Percentiles rank a stretch among this genome's conserved stretches.
These are phyloP conservation scores for Cinclus mexicanus DNA, from an alignment of 2,113 vertebrate species.

Conservation along the genomic window DNA sequence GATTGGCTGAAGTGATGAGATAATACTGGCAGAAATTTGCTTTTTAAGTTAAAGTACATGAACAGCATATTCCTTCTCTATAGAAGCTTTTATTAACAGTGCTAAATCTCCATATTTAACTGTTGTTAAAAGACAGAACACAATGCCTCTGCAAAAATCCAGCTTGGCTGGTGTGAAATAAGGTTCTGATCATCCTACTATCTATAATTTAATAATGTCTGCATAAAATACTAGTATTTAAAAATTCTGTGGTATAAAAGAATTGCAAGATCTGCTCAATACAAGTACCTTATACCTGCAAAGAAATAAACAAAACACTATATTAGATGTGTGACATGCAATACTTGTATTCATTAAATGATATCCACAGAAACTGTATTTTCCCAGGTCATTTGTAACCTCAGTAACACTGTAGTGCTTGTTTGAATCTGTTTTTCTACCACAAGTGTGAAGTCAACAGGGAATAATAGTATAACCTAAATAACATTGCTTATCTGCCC, in stretches of 20 bases:
- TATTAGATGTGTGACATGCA: neutral
- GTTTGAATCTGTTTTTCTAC: slow-evolving; percentile 55
- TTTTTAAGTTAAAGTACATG: slow-evolving; percentile 28
- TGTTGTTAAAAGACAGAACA: slow-evolving; percentile 13
- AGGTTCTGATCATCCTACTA: slow-evolving; percentile 1
- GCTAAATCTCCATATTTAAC: neutral
- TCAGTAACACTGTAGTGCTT: slow-evolving; percentile 41
- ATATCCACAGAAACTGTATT: slow-evolving; percentile 64
- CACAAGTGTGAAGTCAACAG: slow-evolving; percentile 53
- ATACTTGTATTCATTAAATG: slow-evolving; percentile 23
- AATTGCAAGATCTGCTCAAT: neutral
- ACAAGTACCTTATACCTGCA: neutral
- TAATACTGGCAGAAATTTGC: slow-evolving; percentile 1
- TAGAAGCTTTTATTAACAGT: slow-evolving; percentile 2
- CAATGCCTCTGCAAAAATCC: slow-evolving; percentile 45
- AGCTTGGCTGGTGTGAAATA: neutral
- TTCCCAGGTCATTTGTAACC: slow-evolving; percentile 51
- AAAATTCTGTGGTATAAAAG: neutral
- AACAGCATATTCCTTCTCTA: neutral
- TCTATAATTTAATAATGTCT: slow-evolving; percentile 16
- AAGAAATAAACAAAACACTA: neutral
- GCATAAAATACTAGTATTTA: neutral
- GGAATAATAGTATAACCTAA: slow-evolving; percentile 38
- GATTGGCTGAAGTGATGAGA: slow-evolving; percentile 18
- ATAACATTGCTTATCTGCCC: slow-evolving; percentile 38